These are phyloP conservation scores for Ridgeia piscesae DNA, from an alignment of 1,140 invertebrate species.

Conservation along the genomic window DNA sequence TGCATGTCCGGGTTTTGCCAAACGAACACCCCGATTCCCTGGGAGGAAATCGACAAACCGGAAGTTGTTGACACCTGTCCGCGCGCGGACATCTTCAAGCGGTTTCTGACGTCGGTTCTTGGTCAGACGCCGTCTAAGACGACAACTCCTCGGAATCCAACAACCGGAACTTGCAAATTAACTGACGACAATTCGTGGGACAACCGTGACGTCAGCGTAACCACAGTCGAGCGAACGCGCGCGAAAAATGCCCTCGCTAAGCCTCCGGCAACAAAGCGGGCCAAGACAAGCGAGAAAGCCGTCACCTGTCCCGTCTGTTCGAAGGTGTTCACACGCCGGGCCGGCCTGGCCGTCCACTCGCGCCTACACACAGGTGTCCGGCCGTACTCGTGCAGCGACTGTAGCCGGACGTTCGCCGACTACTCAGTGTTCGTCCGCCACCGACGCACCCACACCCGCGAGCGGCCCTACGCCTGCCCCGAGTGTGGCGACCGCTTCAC, in stretches of 20 bases:
- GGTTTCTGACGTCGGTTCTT: neutral
- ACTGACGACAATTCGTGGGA: neutral
- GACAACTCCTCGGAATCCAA: neutral
- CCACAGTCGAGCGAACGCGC: neutral
- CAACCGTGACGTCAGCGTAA: neutral
- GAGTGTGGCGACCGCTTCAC: constrained; percentile 33
- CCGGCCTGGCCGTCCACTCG: constrained; percentile 94
- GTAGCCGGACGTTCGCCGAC: constrained; percentile 32
- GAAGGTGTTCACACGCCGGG: constrained; percentile 85
- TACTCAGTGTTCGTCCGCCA: constrained; percentile 60
- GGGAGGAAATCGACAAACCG: neutral
- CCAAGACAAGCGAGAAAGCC: constrained; percentile 31
- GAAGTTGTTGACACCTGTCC: neutral
- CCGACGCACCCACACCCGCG: constrained; percentile 76
- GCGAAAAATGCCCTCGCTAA: neutral
- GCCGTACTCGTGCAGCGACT: constrained; percentile 33
- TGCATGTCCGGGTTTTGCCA: neutral
- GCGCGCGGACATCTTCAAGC: neutral
- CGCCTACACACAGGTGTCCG: constrained; percentile 56
- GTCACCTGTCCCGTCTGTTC: constrained; percentile 81
- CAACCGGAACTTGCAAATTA: neutral
- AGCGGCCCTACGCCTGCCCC: constrained; percentile 64
- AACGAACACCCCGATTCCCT: neutral
- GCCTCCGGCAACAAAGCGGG: constrained; percentile 55
- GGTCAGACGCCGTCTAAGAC: neutral